A percentile compares a stretch with the other conserved stretches of the same genome.
Conservation (phyloP, 2,797 vertebrate genomes). For the Clarias platycephalus region DNA sequence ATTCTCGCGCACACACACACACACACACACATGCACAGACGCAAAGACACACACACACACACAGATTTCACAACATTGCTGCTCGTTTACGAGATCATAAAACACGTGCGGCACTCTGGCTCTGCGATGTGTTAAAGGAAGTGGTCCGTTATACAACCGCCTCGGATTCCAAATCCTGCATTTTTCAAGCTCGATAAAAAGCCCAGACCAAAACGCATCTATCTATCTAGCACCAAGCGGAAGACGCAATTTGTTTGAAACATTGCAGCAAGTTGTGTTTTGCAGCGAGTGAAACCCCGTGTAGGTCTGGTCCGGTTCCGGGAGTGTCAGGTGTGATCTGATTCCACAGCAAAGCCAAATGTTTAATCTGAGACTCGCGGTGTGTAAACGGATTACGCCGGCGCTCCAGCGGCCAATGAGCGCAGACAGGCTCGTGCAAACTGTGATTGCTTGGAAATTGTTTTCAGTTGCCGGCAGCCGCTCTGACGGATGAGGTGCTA, state of each 20-base stretch:
- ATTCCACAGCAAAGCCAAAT: constrained; percentile 50
- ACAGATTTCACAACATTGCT: constrained; percentile 79
- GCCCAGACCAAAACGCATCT: constrained; percentile 59
- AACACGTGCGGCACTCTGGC: constrained; percentile 75
- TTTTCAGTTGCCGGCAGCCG: constrained; percentile 73
- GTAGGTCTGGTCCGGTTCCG: background rate
- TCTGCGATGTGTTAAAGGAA: constrained; percentile 77
- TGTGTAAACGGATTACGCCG: constrained; percentile 42
- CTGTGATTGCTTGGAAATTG: constrained; percentile 63
- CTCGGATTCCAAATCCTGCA: constrained; percentile 66
- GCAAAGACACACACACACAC: constrained; percentile 67
- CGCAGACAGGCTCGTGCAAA: constrained; percentile 68
- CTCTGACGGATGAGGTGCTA: constrained; percentile 73
- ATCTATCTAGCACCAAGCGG: constrained; percentile 52
- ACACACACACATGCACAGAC: constrained; percentile 7
- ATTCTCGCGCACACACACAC: background rate
- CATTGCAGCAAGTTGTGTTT: background rate
- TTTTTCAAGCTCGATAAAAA: constrained; percentile 61
- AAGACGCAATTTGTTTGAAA: background rate
- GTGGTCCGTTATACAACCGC: constrained; percentile 74
- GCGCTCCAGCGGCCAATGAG: constrained; percentile 38
- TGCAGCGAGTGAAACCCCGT: background rate
- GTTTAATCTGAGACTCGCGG: constrained; percentile 40
- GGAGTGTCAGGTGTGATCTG: constrained; percentile 54
- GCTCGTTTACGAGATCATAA: constrained; percentile 80